These are phyloP conservation scores for Drosophila equinoxialis DNA, from an alignment of 1,140 invertebrate species.

Conservation along the genomic window DNA sequence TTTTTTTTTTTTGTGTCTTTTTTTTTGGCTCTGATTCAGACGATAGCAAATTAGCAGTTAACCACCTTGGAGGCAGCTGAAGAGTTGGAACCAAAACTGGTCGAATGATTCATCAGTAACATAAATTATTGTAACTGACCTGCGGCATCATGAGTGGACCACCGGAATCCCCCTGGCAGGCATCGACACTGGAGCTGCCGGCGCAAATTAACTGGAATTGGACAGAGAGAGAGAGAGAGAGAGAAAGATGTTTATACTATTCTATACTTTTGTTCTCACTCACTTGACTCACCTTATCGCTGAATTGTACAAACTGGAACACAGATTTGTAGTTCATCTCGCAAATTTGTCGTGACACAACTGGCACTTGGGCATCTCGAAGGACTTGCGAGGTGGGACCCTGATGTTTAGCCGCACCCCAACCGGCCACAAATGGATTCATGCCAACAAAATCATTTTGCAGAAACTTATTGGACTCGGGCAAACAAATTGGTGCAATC, in stretches of 20 bases:
- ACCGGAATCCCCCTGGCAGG: conserved; percentile 94
- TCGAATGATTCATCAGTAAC: conserved; percentile 44
- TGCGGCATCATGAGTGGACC: conserved; percentile 88
- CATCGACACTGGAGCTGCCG: conserved; percentile 87
- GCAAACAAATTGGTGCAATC: conserved; percentile 89
- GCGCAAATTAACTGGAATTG: conserved; percentile 76
- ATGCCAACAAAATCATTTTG: conserved; percentile 83
- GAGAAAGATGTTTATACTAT: neutral
- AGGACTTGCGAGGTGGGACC: conserved; percentile 87
- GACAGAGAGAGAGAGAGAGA: conserved; percentile 18
- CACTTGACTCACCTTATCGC: conserved; percentile 62
- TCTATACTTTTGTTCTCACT: neutral
- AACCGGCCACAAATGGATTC: conserved; percentile 85
- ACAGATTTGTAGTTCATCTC: conserved; percentile 86
- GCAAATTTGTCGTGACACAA: conserved; percentile 87
- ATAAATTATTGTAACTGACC: conserved; percentile 57
- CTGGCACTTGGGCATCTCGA: conserved; percentile 88
- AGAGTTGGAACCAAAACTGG: conserved; percentile 54
- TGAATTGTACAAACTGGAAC: conserved; percentile 79
- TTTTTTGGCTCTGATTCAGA: neutral
- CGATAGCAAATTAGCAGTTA: conserved; percentile 23
- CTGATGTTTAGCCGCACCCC: conserved; percentile 76
- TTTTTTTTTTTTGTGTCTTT: neutral
- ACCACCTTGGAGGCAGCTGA: conserved; percentile 48
- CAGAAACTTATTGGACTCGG: conserved; percentile 83